A percentile compares a stretch with the other conserved stretches of the same genome.
Conservation (phyloP, 2,797 vertebrate genomes). For the Sibirionetta formosa region DNA sequence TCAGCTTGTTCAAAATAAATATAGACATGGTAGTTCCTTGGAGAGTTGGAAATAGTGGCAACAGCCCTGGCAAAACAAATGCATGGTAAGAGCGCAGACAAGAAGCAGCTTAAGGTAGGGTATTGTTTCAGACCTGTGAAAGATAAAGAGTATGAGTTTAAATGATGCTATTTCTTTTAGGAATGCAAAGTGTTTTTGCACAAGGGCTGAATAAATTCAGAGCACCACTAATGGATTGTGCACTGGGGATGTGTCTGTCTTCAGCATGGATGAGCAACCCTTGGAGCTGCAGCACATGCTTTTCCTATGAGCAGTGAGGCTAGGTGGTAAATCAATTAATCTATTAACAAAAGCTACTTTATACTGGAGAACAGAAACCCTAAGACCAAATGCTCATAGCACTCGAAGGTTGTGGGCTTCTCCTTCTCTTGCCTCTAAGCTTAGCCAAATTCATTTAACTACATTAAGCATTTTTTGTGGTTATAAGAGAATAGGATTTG, state of each 20-base stretch:
- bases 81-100: background rate
- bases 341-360: background rate
- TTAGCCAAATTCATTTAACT: background rate
- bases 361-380: background rate
- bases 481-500: background rate
- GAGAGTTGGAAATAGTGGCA: background rate
- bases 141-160: background rate
- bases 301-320: background rate
- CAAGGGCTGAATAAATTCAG: background rate
- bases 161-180: background rate
- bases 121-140: background rate
- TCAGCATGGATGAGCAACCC: background rate
- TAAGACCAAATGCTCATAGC: rapidly evolving
- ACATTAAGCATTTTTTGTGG: background rate
- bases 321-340: background rate
- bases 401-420: background rate
- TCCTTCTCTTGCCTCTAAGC: background rate
- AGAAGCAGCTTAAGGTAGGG: background rate
- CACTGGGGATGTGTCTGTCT: background rate
- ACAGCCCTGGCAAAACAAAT: background rate
- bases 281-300: constrained; percentile 5
- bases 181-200: background rate
- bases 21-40: background rate
- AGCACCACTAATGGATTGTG: background rate
- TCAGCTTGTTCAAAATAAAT: background rate